Evolutionary conservation across 2,888 invertebrate species (phyloP), one percentile per base, ranked within the genome.

Genomic region (Limnephilus marmoratus): DNA sequence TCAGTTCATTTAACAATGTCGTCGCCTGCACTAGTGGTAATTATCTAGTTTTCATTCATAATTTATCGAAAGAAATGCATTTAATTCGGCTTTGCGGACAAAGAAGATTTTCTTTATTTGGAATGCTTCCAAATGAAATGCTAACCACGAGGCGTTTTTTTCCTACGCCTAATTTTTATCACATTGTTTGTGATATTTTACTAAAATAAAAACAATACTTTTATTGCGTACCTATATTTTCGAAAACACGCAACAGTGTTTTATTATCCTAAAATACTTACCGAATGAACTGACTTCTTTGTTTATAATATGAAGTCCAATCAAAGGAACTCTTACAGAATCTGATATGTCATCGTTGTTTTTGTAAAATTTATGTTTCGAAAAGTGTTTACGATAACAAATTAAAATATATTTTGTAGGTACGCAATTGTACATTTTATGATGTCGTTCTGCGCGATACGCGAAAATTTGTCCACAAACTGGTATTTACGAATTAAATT

Each of bases 1-100:
- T 68, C n/a, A 68, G n/a, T 1, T 68, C 24, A 9, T 68, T 68
- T n/a, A 88, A 53, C 53, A 68, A 88, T 88, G 88, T 88, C 88
- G n/a, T 80, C 80, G 80, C 88, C 80, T 15, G n/a, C 68, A 4
- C 80, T 80, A 88, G 80, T 88, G 88, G 88, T 88, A 88, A 88
- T 31, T 34, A 80, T 31, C 24, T 13, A 12, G 2, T 90, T 82
- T 90, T 90, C 29, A 90, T 90, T 90, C 31, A 90, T 82, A 90
- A 90, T 31, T 90, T 81, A 18, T 3, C 68, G 49, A 15, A 86
- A 15, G n/a, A 29, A 86, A 12, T 41, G 80, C 37, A 34, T 41
- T 34, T 82, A 37, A 37, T 37, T 37, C 29, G 34, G 11, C 24
- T 90, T 82, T 34, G 11, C 90, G 82, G 49, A 90, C 90, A 90